A percentile compares a stretch with the other conserved stretches of the same genome.
Evolutionary conservation across 2,888 invertebrate genomes (phyloP).

Genomic region (Neria commutata): DNA sequence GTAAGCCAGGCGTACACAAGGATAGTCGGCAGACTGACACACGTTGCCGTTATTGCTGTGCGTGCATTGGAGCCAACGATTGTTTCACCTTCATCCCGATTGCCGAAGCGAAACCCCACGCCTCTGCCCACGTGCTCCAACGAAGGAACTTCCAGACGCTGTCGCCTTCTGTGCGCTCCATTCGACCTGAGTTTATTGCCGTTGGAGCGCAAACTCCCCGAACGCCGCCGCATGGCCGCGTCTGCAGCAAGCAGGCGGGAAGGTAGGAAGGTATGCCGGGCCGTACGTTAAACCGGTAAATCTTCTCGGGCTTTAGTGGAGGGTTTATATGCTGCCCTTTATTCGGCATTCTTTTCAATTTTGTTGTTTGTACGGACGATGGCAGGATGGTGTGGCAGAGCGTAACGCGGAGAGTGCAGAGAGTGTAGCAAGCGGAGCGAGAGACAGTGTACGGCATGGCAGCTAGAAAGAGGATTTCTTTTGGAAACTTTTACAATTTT

Average conservation of each 20-base stretch:
- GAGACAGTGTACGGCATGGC: constrained; percentile 36
- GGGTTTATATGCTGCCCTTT: constrained; percentile 17
- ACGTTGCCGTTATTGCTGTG: not conserved
- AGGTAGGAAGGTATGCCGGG: constrained; percentile 8
- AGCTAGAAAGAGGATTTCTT: constrained; percentile 39
- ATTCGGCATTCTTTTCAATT: constrained; percentile 53
- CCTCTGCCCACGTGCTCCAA: not conserved
- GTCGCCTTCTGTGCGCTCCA: no score
- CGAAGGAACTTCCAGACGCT: not conserved
- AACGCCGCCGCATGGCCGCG: not conserved
- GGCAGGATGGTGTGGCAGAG: not conserved
- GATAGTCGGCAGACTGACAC: not conserved
- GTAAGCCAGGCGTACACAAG: not conserved
- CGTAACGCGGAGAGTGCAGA: not conserved
- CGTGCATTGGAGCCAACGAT: not conserved
- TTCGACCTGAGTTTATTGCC: not conserved
- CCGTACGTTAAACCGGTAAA: constrained; percentile 51
- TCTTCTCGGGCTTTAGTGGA: constrained; percentile 47
- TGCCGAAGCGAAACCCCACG: not conserved
- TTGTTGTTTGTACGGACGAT: constrained; percentile 18
- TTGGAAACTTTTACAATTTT: constrained; percentile 54
- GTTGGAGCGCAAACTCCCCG: constrained; percentile 9
- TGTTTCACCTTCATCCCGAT: not conserved
- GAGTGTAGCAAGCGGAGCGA: not conserved
- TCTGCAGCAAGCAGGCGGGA: not conserved